A percentile compares a stretch with the other conserved stretches of the same genome.
phyloP scores from a whole-genome alignment of 2,797 vertebrate genomes.

The Phoeniculus purpureus region DNA sequence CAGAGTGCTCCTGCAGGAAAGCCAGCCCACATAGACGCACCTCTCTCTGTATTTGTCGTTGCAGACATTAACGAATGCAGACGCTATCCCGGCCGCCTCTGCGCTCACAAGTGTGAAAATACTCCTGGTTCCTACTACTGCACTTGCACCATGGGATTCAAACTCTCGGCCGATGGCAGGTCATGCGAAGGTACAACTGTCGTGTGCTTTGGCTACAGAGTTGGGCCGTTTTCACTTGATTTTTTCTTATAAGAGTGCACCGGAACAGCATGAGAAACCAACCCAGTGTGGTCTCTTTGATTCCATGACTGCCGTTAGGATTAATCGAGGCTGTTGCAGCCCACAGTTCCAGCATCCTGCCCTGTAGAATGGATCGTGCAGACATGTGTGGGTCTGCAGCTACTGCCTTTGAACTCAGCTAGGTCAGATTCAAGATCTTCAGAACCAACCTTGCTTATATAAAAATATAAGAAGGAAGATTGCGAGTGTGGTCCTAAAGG shows the following conservation, averaged over 20 bases:
- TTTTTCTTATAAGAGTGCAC: not conserved
- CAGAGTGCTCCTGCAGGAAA: not conserved
- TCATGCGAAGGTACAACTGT: constrained; percentile 88
- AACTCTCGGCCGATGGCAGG: constrained; percentile 84
- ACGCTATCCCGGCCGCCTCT: constrained; percentile 91
- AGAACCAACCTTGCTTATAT: not conserved
- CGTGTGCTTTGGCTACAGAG: not conserved
- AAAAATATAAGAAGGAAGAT: not conserved
- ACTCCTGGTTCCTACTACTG: constrained; percentile 91
- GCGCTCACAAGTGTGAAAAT: constrained; percentile 96
- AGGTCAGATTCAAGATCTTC: not conserved
- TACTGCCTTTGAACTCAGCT: not conserved
- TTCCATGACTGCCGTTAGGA: not conserved
- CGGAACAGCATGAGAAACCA: not conserved
- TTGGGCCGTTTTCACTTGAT: not conserved
- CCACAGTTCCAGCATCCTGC: not conserved
- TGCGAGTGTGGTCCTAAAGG: not conserved
- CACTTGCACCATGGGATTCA: constrained; percentile 92
- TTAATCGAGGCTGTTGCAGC: not conserved
- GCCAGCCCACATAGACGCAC: not conserved
- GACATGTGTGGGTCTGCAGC: not conserved
- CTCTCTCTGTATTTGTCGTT: not conserved
- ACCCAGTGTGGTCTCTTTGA: not conserved
- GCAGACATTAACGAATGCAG: constrained; percentile 95
- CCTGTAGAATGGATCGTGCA: not conserved